Evolutionary conservation across 2,888 invertebrate genomes (phyloP), one percentile per base, ranked within the genome.

Genomic region (Pyrrhia umbra): DNA sequence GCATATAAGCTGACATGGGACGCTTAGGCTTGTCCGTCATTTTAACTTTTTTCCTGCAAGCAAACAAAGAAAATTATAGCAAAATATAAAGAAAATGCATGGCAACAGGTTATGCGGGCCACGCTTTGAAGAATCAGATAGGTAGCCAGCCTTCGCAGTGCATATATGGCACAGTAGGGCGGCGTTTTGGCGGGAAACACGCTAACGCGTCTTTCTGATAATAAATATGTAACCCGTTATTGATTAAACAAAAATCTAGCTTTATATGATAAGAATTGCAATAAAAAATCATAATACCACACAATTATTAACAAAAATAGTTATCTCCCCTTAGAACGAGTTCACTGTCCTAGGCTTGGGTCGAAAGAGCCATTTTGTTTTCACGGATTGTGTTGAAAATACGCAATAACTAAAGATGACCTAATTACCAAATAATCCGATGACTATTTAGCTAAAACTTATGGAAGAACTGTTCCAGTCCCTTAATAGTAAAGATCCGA

Each of bases 11-110:
- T 50, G 98, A 97, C 86, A 97, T 96, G 39, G 99, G 98, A 87
- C 99, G 96, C 94, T 99, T 99, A 49, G 99, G 99, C 93, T 96
- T 99, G 97, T 95, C 97, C 96, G 88, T 97, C 97, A 95, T 97
- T 96, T 95, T 98, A 96, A 89, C 90, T 90, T 94, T 95, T 95
- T 91, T 94, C 93, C 94, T 94, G 89, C 67, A 91, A 92, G 60
- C 68, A 77, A 85, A 83, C 78, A 85, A 81, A 75, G 68, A 72
- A 76, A 74, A 70, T 72, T 78, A 46, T 57, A 55, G 30, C 65
- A 77, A 86, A 82, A 77, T 72, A 71, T 43, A 23, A 47, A 59
- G 55, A 74, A 79, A 86, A 80, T 79, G 56, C 67, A 79, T 76
- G 79, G 83, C 87, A 89, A 89, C 88, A 90, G 88, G 89, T 90